Evolutionary conservation across 2,797 vertebrate genomes (phyloP).

Genomic region (Masticophis lateralis): DNA sequence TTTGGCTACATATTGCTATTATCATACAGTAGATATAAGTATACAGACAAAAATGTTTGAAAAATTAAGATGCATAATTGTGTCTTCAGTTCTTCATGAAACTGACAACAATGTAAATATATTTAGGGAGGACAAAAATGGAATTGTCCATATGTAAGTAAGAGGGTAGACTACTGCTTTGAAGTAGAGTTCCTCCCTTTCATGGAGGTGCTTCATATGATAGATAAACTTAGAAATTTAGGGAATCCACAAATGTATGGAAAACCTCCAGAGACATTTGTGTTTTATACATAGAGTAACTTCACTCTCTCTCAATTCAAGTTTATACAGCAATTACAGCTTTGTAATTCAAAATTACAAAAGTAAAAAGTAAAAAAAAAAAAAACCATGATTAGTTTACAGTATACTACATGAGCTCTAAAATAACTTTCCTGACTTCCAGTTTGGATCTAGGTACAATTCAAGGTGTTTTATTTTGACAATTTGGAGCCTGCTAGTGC

Average conservation of each 20-base stretch:
- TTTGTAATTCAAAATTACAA: neutral
- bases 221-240: neutral
- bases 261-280: neutral
- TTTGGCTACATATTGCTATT: neutral
- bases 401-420: neutral
- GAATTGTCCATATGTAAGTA: neutral
- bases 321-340: neutral
- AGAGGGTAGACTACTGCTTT: neutral
- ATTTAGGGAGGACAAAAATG: neutral
- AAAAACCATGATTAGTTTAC: neutral
- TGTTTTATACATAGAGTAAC: neutral
- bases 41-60: neutral
- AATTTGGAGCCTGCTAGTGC: neutral
- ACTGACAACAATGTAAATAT: neutral
- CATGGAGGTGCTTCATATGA: neutral
- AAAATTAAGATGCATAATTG: neutral
- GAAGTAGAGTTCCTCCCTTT: neutral
- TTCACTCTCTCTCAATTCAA: neutral
- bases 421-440: neutral
- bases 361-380: neutral
- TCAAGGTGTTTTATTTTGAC: neutral
- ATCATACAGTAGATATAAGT: neutral
- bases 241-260: neutral
- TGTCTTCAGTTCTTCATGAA: neutral
- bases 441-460: neutral